These are phyloP conservation scores for Lithobates pipiens DNA, from an alignment of 2,797 vertebrate species.

Conservation along the genomic window DNA sequence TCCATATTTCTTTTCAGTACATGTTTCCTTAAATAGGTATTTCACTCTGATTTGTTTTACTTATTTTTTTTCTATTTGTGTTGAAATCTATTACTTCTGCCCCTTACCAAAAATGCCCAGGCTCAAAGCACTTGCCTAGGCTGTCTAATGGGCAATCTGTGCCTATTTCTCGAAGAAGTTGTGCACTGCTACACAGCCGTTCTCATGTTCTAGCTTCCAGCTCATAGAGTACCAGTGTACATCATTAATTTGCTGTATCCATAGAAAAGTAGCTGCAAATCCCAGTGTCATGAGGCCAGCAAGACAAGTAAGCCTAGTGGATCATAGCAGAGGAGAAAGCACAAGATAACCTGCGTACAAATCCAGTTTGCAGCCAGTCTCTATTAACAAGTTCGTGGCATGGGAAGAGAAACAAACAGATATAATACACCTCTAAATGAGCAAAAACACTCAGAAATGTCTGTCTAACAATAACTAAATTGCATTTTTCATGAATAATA, in stretches of 20 bases:
- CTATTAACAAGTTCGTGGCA: slow-evolving; percentile 13
- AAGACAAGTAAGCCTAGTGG: slow-evolving; percentile 42
- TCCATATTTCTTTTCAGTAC: no score
- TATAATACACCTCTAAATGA: not conserved
- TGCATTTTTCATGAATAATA: not conserved
- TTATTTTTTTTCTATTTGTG: not conserved
- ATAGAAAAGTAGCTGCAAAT: slow-evolving; percentile 49
- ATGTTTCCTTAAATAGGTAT: not conserved
- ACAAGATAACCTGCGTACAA: slow-evolving; percentile 29
- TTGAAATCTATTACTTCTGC: not conserved
- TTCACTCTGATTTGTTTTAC: not conserved
- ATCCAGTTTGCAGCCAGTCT: slow-evolving; percentile 15
- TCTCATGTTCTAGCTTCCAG: slow-evolving; percentile 16
- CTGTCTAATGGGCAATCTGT: not conserved
- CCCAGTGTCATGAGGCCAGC: slow-evolving; percentile 36
- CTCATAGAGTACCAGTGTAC: slow-evolving; percentile 22
- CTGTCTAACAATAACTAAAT: not conserved
- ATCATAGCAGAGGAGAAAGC: slow-evolving; percentile 33
- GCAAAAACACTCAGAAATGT: not conserved
- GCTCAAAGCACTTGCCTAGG: not conserved
- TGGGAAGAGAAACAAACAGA: not conserved
- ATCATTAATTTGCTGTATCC: slow-evolving; percentile 53
- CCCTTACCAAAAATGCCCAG: not conserved
- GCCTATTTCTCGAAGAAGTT: slow-evolving; percentile 4
- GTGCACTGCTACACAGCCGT: not conserved